Conservation (phyloP, 2,113 vertebrate species). For the Madoqua kirkii region DNA sequence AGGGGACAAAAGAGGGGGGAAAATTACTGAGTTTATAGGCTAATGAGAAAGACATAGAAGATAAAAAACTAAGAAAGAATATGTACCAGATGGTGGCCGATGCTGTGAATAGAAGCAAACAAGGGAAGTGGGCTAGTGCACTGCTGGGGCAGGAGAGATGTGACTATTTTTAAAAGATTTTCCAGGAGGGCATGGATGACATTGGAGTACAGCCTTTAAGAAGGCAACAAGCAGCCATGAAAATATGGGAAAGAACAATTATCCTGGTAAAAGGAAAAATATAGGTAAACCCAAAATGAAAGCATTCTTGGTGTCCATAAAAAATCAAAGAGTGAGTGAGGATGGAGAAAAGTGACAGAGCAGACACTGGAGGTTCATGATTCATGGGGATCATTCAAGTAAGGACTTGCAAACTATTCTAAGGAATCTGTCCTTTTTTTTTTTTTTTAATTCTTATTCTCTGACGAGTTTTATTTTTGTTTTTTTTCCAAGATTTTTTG, state of each 20-base stretch:
- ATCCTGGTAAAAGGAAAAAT: background rate
- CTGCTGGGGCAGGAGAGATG: background rate
- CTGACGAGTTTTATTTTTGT: background rate
- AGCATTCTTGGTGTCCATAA: background rate
- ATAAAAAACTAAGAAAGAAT: background rate
- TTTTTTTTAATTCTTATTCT: background rate
- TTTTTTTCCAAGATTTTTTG: background rate
- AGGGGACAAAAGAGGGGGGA: background rate
- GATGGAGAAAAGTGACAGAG: background rate
- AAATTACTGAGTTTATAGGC: background rate
- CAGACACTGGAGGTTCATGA: background rate
- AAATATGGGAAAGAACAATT: background rate
- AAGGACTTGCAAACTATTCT: background rate
- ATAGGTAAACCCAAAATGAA: background rate
- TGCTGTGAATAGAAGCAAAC: background rate
- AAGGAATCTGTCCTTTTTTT: background rate
- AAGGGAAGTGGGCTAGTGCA: background rate
- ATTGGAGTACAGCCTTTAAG: background rate
- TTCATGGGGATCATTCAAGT: fast-evolving
- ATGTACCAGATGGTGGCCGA: background rate
- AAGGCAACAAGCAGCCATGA: background rate
- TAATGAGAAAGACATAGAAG: background rate
- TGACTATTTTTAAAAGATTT: background rate
- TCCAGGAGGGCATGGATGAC: background rate
- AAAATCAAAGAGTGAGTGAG: background rate